phyloP scores from a whole-genome alignment of 2,113 vertebrate species.

The Equus przewalskii region DNA sequence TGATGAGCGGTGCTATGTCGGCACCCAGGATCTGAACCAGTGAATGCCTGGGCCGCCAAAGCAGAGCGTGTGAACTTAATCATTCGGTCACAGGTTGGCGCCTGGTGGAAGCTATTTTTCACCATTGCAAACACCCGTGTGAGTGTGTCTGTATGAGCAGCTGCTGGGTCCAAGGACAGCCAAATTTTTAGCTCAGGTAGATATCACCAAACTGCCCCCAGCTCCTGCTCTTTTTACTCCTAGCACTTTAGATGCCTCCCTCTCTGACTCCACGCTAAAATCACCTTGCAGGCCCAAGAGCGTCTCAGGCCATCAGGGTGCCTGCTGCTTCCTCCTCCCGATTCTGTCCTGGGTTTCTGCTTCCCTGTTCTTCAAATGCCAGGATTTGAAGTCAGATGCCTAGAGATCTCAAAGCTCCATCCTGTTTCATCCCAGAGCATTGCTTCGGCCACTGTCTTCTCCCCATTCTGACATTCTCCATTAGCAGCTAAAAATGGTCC shows the following conservation, averaged over 20 bases:
- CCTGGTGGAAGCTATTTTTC: background rate
- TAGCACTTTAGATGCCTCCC: rapidly evolving
- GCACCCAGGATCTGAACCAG: too few relatives aligned
- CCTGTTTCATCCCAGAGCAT: background rate
- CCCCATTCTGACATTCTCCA: background rate
- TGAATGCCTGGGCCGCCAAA: too few relatives aligned
- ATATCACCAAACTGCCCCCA: rapidly evolving
- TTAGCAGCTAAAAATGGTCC: background rate
- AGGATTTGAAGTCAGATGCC: background rate
- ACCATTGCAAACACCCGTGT: rapidly evolving
- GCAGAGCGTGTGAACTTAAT: too few relatives aligned
- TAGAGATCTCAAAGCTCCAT: background rate
- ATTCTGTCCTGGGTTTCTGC: background rate
- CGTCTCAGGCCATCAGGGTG: rapidly evolving
- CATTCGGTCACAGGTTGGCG: too few relatives aligned
- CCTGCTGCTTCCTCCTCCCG: background rate
- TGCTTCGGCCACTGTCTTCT: background rate
- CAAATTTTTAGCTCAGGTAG: background rate
- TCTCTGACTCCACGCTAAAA: background rate
- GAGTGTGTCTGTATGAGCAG: background rate
- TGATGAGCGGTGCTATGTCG: too few relatives aligned
- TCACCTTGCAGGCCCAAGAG: background rate
- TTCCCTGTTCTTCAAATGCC: background rate
- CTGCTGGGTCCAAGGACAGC: too few relatives aligned
- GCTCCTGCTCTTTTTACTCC: background rate